Base-by-base conservation (phyloP, 2,888 invertebrate species). In the Amitus sp. region DNA sequence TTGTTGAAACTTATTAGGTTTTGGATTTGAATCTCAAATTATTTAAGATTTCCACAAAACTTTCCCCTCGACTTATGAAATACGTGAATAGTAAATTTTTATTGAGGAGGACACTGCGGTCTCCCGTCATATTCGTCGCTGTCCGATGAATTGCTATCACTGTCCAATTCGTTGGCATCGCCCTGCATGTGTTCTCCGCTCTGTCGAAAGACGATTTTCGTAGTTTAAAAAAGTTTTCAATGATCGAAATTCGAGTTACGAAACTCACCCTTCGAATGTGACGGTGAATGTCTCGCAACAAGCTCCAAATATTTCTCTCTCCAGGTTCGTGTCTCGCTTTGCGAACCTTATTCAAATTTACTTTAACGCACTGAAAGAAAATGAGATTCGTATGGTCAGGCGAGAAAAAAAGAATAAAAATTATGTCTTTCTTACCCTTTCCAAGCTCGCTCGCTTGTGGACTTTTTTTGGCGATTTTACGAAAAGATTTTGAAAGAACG, bases 401-500 rank as follows among this genome's bases (percentile, higher is more conserved):
- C 6, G n/a, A 30, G n/a, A 30, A 10, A 2, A 30, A 9, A 30
- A 10, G 23, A 7, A 23, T 23, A 23, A 23, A 23, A 23, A 23
- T 33, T 9, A 7, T 27, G 28, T 27, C 10, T 33, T n/a, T 15
- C 43, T 43, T 43, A 23, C 43, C 13, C 43, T 9, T 9, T 23
- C 43, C 12, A 43, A 23, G 12, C 20, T 18, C 27, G 10, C 43
- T 2, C 13, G 13, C 2, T 23, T 19, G 4, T 12, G 37, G 9
- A 3, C 9, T 13, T 37, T 37, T 9, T 13, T 37, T 4, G 2
- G 13, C 2, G 37, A 37, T 4, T 13, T 9, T 2, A 15, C 15
- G 13, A 15, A 37, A 13, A 18, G 10, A 6, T 84, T 77, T 55
- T 87, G 86, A 65, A 84, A 85, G 1, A 87, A 87, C 2, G 97